Evolutionary conservation across 2,888 invertebrate species (phyloP).

Genomic region (Leptopilina drosophilae): DNA sequence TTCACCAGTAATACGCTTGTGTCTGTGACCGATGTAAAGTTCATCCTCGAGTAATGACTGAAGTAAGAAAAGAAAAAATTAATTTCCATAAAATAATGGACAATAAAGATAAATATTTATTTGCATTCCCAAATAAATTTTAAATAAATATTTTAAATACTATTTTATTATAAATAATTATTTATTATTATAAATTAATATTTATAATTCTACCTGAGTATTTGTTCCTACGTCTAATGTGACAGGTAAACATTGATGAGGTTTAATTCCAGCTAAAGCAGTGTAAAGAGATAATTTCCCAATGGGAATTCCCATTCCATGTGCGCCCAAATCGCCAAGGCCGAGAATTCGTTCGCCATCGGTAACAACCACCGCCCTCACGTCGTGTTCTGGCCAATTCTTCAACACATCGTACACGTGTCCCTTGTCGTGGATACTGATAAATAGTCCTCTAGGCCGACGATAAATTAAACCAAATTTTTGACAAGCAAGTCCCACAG

Average conservation of each 20-base stretch:
- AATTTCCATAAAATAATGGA: not conserved
- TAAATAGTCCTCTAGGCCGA: slow-evolving; percentile 95
- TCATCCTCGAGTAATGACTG: slow-evolving; percentile 92
- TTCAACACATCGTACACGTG: slow-evolving; percentile 95
- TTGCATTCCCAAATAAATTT: too few species aligned
- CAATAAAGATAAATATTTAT: too few species aligned
- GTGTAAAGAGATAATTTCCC: slow-evolving; percentile 98
- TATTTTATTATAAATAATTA: not conserved
- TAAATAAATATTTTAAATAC: too few species aligned
- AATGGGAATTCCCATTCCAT: slow-evolving; percentile 99
- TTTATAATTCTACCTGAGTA: slow-evolving; percentile 78
- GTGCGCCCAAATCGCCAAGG: slow-evolving; percentile 96
- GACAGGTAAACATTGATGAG: slow-evolving; percentile 95
- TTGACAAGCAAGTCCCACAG: slow-evolving; percentile 98
- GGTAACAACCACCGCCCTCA: slow-evolving; percentile 95
- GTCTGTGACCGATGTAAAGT: slow-evolving; percentile 94
- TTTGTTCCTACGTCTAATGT: slow-evolving; percentile 97
- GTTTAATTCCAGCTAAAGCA: slow-evolving; percentile 97
- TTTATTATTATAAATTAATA: not conserved
- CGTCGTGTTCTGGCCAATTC: slow-evolving; percentile 95
- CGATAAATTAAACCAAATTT: slow-evolving; percentile 95
- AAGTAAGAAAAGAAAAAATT: slow-evolving; percentile 42
- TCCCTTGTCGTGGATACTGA: slow-evolving; percentile 97
- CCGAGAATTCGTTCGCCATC: slow-evolving; percentile 99
- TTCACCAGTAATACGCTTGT: slow-evolving; percentile 88